These are phyloP conservation scores for Triplophysa yarkandensis DNA, from an alignment of 2,797 vertebrate genomes.

Conservation along the genomic window DNA sequence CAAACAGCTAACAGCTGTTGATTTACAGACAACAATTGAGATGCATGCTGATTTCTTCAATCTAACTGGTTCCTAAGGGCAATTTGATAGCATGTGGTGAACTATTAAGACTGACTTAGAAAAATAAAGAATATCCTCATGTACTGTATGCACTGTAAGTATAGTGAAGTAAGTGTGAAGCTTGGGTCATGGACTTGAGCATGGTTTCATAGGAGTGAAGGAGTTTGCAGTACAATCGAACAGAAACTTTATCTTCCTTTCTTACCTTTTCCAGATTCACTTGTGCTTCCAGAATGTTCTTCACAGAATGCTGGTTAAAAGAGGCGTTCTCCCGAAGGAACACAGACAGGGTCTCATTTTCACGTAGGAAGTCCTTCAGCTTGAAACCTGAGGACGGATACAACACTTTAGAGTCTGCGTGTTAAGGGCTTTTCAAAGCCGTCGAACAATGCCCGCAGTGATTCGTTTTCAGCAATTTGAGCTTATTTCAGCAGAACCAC, in stretches of 20 bases:
- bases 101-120: constrained; percentile 12
- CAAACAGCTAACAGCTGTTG: constrained; percentile 23
- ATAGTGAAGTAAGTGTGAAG: background rate
- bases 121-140: constrained; percentile 11
- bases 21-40: constrained; percentile 20
- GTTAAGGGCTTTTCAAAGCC: constrained; percentile 31
- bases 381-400: constrained; percentile 80
- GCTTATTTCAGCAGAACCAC: constrained; percentile 24
- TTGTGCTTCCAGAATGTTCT: constrained; percentile 76
- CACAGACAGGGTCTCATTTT: constrained; percentile 85
- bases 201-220: background rate
- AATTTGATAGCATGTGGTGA: constrained; percentile 4
- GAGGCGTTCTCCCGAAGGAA: constrained; percentile 83
- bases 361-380: constrained; percentile 86
- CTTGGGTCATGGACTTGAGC: background rate
- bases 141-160: background rate
- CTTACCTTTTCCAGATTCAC: constrained; percentile 85
- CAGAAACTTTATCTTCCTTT: background rate
- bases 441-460: constrained; percentile 1
- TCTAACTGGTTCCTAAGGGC: constrained; percentile 5
- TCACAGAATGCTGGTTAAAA: constrained; percentile 70
- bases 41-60: constrained; percentile 34
- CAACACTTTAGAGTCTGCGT: constrained; percentile 30
- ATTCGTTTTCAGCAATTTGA: constrained; percentile 40
- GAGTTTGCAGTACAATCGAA: background rate